These are phyloP conservation scores for Brachionus plicatilis DNA, from an alignment of 1,140 invertebrate species.

Conservation along the genomic window DNA sequence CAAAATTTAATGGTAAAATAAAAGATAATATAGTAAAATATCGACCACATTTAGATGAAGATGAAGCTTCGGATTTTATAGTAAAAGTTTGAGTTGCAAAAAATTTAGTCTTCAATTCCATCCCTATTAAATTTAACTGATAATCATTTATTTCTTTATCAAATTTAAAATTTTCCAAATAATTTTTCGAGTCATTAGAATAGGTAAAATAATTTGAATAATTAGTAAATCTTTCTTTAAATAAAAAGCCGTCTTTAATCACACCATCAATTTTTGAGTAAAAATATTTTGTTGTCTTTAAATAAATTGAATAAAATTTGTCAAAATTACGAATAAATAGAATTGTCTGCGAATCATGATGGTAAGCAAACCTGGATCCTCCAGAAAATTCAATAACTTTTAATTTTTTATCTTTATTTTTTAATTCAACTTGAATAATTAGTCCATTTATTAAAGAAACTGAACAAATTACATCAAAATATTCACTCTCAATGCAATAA, in stretches of 20 bases:
- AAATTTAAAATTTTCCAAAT: neutral
- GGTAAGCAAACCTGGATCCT: neutral
- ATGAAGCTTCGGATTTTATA: neutral
- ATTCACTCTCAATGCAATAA: neutral
- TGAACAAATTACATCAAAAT: neutral
- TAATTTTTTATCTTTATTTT: neutral
- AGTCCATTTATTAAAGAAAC: neutral
- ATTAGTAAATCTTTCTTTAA: neutral
- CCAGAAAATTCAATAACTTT: neutral
- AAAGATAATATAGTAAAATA: too few species aligned
- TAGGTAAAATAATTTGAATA: too few species aligned
- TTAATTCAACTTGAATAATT: neutral
- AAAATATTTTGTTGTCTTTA: neutral
- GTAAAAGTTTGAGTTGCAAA: neutral
- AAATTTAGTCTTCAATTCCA: neutral
- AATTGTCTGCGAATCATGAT: neutral
- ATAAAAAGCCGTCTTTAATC: neutral
- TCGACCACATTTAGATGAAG: too few species aligned
- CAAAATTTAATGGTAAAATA: too few species aligned
- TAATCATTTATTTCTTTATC: neutral
- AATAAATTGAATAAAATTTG: neutral
- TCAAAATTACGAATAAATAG: neutral
- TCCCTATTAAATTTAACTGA: neutral
- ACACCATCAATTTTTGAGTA: neutral
- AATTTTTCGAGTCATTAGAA: neutral